Base-by-base conservation (phyloP, 2,113 vertebrate genomes). In the Pachyramphus minor region DNA sequence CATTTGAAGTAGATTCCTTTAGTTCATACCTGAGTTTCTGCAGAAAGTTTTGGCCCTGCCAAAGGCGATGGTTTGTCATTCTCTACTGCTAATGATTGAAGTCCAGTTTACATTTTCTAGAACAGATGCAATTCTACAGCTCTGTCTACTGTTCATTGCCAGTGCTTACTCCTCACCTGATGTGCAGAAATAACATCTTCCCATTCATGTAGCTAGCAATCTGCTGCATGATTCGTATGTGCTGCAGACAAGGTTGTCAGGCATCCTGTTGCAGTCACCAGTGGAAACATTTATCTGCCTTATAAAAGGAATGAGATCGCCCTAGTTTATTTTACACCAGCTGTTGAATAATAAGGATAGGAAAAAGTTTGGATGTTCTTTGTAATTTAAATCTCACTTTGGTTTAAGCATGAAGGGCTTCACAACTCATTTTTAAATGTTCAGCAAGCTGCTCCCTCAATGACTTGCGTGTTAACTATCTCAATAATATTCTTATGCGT, bases 171-270 rank as follows among this genome's bases (percentile, higher is more conserved):
- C 27, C 77, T 91, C 84, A 56, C 79, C 47, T 84, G 67, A 78
- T 10, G 47, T 67, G 21, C 69, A 94, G 81, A 59, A 95, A 41
- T 30, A 72, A 55, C 56, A 22, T 35, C 52, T 82, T 12, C 28
- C 47, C 12, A 12, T 62, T 60, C 66, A 56, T 14, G n/a, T 42
- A 53, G 58, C 28, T 62, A 41, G 63, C n/a, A 69, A 0, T 35
- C 71, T 59, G 4, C 50, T 87, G 52, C 19, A 8, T 31, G 35
- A 28, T 56, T 84, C 0, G 0, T 35, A 9, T 24, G 49, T 72
- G 28, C 53, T 64, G 28, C 62, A 78, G 56, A 47, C 22, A 18
- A 42, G 49, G 44, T 89, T 75, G 12, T 87, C 47, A 74, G 58
- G 53, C 47, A 44, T 64, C 62, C 33, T 66, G 4, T 87, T 94